phyloP scores from a whole-genome alignment of 1,140 invertebrate species.

The Scaptomyza hsui region DNA sequence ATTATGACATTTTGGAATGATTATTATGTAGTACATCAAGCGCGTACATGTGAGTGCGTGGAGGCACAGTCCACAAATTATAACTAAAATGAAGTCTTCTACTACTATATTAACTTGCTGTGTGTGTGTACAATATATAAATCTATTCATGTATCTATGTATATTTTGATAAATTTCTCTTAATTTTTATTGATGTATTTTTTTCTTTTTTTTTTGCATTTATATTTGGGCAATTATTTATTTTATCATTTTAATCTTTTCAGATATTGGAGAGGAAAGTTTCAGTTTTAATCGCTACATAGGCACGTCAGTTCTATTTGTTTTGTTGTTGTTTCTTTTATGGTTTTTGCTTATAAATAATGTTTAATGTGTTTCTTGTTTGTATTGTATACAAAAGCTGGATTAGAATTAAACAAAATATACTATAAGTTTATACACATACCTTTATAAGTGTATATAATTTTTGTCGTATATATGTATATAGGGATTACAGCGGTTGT shows the following conservation, averaged over 20 bases:
- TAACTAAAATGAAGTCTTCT: conserved; percentile 28
- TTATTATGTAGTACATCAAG: conserved; percentile 72
- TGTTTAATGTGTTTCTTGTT: conserved; percentile 15
- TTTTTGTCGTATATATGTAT: conserved; percentile 14
- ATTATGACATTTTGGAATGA: conserved; percentile 77
- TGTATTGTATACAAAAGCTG: conserved; percentile 46
- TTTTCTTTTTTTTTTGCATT: conserved; percentile 7
- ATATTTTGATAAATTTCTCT: conserved; percentile 2
- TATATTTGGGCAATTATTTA: conserved; percentile 13
- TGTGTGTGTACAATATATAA: conserved; percentile 26
- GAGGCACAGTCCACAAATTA: conserved; percentile 32
- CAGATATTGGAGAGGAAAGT: conserved; percentile 47
- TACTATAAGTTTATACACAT: conserved; percentile 49
- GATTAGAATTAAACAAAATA: conserved; percentile 29
- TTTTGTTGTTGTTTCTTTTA: conserved; percentile 34
- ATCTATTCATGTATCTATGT: conserved; percentile 1
- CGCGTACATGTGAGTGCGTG: conserved; percentile 18
- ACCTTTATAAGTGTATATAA: conserved; percentile 8
- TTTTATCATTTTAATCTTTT: conserved; percentile 29
- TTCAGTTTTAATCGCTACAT: conserved; percentile 75
- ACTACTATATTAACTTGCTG: conserved; percentile 24
- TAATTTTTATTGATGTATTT: conserved; percentile 3
- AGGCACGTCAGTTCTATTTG: conserved; percentile 79
- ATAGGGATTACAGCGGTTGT: conserved; percentile 9
- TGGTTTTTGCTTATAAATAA: conserved; percentile 35